Evolutionary conservation across 2,797 vertebrate species (phyloP).

Genomic region (Octomys mimax): DNA sequence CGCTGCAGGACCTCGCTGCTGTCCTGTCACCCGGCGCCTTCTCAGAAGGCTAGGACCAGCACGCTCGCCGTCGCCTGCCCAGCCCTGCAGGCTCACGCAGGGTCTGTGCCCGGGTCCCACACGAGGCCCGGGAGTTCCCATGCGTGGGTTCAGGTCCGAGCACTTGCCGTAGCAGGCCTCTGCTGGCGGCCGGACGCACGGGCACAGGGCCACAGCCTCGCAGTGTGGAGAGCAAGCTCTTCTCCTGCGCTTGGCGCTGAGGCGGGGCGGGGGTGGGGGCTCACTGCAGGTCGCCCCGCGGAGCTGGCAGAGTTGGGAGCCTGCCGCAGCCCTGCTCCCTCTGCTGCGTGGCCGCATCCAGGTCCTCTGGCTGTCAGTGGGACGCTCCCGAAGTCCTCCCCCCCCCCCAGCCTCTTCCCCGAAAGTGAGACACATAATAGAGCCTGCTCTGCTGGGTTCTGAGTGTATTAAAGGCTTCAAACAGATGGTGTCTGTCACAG

Average conservation of each 20-base stretch:
- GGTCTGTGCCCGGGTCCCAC: neutral
- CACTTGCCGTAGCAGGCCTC: neutral
- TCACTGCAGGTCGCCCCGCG: neutral
- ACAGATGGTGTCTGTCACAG: neutral
- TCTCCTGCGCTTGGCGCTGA: neutral
- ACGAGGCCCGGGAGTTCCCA: neutral
- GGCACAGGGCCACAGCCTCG: neutral
- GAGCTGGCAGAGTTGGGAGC: neutral
- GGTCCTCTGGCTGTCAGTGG: neutral
- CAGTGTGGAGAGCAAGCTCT: neutral
- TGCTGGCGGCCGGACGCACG: neutral
- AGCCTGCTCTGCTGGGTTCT: neutral
- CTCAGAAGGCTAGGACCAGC: neutral
- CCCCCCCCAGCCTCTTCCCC: neutral
- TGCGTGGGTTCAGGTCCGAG: neutral
- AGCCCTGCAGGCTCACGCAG: neutral
- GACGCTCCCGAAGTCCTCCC: neutral
- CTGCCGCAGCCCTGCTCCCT: neutral
- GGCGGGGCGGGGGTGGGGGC: neutral
- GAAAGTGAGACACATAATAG: neutral
- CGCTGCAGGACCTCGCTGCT: neutral
- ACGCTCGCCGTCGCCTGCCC: neutral
- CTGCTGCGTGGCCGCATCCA: neutral
- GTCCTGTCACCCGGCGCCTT: fast-evolving
- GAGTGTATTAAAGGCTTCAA: neutral